phyloP scores from a whole-genome alignment of 2,113 vertebrate species.

The Mobula birostris region DNA sequence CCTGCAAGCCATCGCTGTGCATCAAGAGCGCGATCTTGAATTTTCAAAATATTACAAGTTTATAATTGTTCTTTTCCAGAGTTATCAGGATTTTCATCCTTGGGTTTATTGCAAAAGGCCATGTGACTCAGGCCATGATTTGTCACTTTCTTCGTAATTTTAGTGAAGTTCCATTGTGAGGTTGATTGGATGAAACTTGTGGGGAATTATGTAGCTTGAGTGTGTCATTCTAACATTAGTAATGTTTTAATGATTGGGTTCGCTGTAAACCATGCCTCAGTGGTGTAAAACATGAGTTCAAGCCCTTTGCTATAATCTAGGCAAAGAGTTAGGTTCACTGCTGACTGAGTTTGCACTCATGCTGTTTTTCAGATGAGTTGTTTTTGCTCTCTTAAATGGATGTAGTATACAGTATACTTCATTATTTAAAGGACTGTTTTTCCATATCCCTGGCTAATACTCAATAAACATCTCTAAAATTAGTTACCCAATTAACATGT shows the following conservation, averaged over 20 bases:
- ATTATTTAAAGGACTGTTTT: background rate
- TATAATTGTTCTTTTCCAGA: too few species aligned
- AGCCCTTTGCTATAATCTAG: background rate
- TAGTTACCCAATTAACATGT: background rate
- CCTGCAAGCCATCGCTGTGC: too few species aligned
- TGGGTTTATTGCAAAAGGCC: background rate
- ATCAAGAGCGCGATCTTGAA: too few species aligned
- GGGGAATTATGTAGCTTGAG: background rate
- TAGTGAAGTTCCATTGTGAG: background rate
- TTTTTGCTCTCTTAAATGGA: background rate
- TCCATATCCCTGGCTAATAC: background rate
- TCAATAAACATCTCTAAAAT: background rate
- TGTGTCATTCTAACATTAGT: background rate
- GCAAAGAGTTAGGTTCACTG: background rate
- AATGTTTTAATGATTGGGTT: background rate
- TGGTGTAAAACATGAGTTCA: background rate
- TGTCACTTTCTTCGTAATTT: background rate
- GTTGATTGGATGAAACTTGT: background rate
- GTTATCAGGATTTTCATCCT: background rate
- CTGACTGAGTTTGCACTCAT: background rate
- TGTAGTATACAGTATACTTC: background rate
- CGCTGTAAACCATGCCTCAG: background rate
- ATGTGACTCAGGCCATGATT: background rate
- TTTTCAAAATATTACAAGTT: too few species aligned
- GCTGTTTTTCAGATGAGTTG: background rate